phyloP scores from a whole-genome alignment of 1,140 invertebrate genomes.

The Orchesella cincta region DNA sequence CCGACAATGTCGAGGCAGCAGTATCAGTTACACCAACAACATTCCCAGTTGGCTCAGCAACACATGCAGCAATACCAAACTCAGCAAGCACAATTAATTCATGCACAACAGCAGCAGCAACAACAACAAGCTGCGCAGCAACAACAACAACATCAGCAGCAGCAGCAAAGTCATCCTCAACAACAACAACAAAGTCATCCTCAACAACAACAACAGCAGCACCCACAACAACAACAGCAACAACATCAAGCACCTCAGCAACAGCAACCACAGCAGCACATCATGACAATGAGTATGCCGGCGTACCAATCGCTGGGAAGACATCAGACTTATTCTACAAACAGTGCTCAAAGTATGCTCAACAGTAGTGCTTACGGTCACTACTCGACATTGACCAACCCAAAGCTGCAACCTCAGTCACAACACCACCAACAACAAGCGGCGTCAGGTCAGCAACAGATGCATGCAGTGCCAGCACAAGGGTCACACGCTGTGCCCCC shows the following conservation, averaged over 20 bases:
- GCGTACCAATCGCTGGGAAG: conserved; percentile 43
- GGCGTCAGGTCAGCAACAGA: conserved; percentile 19
- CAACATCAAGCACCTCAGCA: conserved; percentile 21
- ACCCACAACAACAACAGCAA: conserved; percentile 34
- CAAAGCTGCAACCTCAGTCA: conserved; percentile 35
- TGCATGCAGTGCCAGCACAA: conserved; percentile 31
- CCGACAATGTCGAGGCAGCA: conserved; percentile 50
- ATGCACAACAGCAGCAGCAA: conserved; percentile 24
- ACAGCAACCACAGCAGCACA: conserved; percentile 28
- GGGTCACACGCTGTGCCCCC: background rate
- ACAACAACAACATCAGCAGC: conserved; percentile 29
- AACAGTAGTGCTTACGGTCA: conserved; percentile 45
- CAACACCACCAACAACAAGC: conserved; percentile 30
- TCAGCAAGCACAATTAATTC: conserved; percentile 33
- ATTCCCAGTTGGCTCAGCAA: conserved; percentile 38
- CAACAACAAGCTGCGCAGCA: conserved; percentile 29
- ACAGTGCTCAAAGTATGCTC: conserved; percentile 38
- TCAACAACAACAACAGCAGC: conserved; percentile 36
- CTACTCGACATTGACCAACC: conserved; percentile 39
- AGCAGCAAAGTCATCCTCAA: conserved; percentile 14
- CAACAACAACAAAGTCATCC: conserved; percentile 45
- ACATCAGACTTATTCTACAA: conserved; percentile 35
- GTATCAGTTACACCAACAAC: conserved; percentile 43
- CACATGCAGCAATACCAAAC: conserved; percentile 36
- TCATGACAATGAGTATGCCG: conserved; percentile 41